These are phyloP conservation scores for Eupithecia pulchellata DNA, from an alignment of 2,888 invertebrate genomes.

Conservation along the genomic window DNA sequence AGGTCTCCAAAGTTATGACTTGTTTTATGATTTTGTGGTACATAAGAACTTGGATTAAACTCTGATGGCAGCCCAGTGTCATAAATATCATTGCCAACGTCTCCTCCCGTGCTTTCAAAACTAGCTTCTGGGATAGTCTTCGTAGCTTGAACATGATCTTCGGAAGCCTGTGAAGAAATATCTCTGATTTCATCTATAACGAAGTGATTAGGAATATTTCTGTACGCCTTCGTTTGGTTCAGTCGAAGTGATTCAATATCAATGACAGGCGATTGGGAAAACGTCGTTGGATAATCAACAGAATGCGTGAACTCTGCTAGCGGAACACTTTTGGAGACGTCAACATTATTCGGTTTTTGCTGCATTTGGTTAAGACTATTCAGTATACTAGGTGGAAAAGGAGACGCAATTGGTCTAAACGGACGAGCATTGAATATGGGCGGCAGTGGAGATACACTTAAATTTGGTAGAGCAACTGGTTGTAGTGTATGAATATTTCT, in stretches of 20 bases:
- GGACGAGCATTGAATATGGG: conserved; percentile 87
- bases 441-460: conserved; percentile 86
- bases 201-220: conserved; percentile 73
- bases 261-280: conserved; percentile 89
- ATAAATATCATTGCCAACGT: conserved; percentile 70
- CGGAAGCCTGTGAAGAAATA: conserved; percentile 82
- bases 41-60: conserved; percentile 55
- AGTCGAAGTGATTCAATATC: conserved; percentile 80
- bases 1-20: conserved; percentile 68
- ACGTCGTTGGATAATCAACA: conserved; percentile 89
- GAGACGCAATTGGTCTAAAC: conserved; percentile 71
- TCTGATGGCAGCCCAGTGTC: conserved; percentile 63
- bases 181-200: conserved; percentile 75
- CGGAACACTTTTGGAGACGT: conserved; percentile 87
- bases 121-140: conserved; percentile 73
- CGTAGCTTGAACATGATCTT: conserved; percentile 75
- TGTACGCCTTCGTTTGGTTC: conserved; percentile 71
- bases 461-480: conserved; percentile 87
- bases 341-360: conserved; percentile 69
- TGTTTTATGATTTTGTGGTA: conserved; percentile 66
- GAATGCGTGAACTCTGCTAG: conserved; percentile 89
- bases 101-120: conserved; percentile 76
- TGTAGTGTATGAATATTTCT: conserved; percentile 80
- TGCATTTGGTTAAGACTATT: conserved; percentile 70
- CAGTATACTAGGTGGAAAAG: conserved; percentile 56